Conservation (phyloP, 92 coral and sea anemone genomes). For the Blastomussa wellsi region DNA sequence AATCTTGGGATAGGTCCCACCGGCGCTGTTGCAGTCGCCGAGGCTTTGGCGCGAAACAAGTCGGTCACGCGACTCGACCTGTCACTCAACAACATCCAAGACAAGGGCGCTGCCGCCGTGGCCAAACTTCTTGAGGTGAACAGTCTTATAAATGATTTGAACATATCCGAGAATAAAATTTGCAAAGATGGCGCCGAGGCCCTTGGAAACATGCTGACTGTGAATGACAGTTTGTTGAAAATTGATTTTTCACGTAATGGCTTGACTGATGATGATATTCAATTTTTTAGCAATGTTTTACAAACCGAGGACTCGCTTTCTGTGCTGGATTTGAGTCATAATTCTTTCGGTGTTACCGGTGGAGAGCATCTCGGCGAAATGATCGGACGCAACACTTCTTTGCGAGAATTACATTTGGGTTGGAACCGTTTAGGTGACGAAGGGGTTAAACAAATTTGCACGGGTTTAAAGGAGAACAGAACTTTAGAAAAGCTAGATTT, state of each 20-base stretch:
- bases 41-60: conserved; percentile 76
- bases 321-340: conserved; percentile 75
- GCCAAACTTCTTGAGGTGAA: conserved; percentile 73
- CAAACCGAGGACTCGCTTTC: conserved; percentile 71
- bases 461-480: conserved; percentile 62
- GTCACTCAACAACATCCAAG: conserved; percentile 82
- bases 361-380: conserved; percentile 74
- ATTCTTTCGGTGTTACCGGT: conserved; percentile 55
- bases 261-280: conserved; percentile 70
- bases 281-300: conserved; percentile 64
- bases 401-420: conserved; percentile 68
- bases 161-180: conserved; percentile 80
- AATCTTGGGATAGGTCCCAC: conserved; percentile 91
- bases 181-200: conserved; percentile 75
- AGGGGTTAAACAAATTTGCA: conserved; percentile 64
- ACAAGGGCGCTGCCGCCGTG: conserved; percentile 74
- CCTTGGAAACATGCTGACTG: conserved; percentile 71
- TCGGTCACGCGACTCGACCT: conserved; percentile 76
- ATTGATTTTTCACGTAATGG: conserved; percentile 76
- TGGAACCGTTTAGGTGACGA: conserved; percentile 84
- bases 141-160: conserved; percentile 58
- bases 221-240: conserved; percentile 62
- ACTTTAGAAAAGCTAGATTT: conserved; percentile 65
- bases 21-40: conserved; percentile 78
- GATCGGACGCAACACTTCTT: conserved; percentile 57